Evolutionary conservation across 2,113 vertebrate genomes (phyloP).

Genomic region (Morphnarchus princeps): DNA sequence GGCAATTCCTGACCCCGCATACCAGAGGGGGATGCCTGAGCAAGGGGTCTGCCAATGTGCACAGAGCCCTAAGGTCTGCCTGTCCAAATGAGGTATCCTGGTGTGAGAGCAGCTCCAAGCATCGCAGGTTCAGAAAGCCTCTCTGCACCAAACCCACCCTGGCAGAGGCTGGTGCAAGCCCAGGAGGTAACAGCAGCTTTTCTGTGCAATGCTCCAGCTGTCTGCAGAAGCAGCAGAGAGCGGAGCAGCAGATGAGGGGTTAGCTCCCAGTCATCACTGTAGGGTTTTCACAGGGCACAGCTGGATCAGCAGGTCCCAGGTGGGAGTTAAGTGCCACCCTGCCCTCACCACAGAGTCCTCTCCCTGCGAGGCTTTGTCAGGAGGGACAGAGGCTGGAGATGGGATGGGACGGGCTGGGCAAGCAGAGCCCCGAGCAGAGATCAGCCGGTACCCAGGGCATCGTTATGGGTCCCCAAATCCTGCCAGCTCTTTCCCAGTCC

Average conservation of each 20-base stretch:
- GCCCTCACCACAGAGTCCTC: not conserved
- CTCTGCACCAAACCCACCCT: not conserved
- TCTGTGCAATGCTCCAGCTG: not conserved
- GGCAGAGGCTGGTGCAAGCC: not conserved
- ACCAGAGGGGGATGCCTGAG: fast-evolving
- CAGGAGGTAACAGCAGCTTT: not conserved
- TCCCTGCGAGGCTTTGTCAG: not conserved
- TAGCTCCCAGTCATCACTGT: fast-evolving
- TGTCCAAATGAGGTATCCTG: not conserved
- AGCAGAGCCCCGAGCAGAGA: not conserved
- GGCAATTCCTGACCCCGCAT: fast-evolving
- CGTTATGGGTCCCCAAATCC: not conserved
- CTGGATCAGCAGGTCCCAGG: not conserved
- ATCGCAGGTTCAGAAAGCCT: not conserved
- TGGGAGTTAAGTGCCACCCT: not conserved
- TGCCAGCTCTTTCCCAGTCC: not conserved
- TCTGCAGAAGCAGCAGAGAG: not conserved
- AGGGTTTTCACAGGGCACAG: not conserved
- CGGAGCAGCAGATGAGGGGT: not conserved
- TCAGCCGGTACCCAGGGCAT: not conserved
- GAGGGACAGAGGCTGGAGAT: not conserved
- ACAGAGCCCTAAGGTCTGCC: not conserved
- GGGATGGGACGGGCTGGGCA: not conserved
- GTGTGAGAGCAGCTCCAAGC: not conserved
- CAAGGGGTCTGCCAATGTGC: not conserved